Conservation (phyloP, 1,140 invertebrate species). For the Achroia grisella region DNA sequence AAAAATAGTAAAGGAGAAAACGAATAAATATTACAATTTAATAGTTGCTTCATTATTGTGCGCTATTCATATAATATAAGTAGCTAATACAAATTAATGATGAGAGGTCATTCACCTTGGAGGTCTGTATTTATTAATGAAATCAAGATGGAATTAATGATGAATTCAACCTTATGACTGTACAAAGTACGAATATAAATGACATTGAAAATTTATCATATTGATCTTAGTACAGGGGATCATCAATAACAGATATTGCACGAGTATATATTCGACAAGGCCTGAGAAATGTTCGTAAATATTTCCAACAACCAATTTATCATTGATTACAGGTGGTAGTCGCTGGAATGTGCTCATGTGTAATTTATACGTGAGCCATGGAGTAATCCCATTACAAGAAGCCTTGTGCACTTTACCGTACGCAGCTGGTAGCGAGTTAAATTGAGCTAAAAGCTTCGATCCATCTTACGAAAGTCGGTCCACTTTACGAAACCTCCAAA, state of each 20-base stretch:
- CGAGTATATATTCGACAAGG: neutral
- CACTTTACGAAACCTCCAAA: constrained; percentile 44
- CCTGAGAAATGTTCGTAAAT: constrained; percentile 3
- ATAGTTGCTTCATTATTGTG: no score
- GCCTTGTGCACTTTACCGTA: constrained; percentile 34
- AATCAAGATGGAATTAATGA: no score
- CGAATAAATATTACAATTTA: no score
- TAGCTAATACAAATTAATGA: no score
- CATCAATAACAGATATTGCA: neutral
- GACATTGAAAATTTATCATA: neutral
- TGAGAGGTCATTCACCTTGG: no score
- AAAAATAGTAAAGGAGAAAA: no score
- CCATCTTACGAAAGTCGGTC: constrained; percentile 49
- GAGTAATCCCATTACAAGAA: constrained; percentile 30
- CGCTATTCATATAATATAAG: no score
- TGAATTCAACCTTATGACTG: no score
- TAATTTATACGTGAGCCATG: constrained; percentile 23
- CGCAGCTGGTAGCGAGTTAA: constrained; percentile 39
- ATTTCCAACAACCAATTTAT: constrained; percentile 13
- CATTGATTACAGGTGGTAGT: constrained; percentile 19
- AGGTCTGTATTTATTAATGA: no score
- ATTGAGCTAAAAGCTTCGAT: constrained; percentile 61
- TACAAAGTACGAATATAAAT: no score
- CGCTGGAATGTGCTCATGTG: constrained; percentile 17
- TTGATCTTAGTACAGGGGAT: neutral